Evolutionary conservation across 1,140 invertebrate genomes (phyloP), one percentile per base, ranked within the genome.

Genomic region (Cydia strobilella): DNA sequence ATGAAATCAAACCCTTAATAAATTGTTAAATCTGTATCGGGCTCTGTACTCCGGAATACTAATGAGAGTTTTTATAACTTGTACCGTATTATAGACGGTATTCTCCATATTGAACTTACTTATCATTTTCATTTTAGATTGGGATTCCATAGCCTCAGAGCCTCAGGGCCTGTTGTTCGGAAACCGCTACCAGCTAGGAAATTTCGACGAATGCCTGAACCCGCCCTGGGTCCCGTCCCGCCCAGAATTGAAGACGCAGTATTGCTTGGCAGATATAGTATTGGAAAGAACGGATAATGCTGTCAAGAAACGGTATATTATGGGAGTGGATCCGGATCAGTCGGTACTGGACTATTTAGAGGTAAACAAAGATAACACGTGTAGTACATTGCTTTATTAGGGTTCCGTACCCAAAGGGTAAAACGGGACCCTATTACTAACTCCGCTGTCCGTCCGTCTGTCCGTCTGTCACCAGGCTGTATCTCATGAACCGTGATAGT

Each of bases 121-220:
- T 65, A 9, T 79, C 77, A 78, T 81, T 74, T 27, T 88, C 80
- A 73, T 83, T 71, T 59, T 76, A 94, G 94, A 95, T 86, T 95
- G 94, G 93, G 95, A 95, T 79, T 88, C 95, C 0, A 94, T 94
- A 51, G 93, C 94, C 4, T 94, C 95, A 73, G 92, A 95, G 74
- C 93, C 95, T 5, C 90, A 93, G 35, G 95, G 95, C 7, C 80
- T 95, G 7, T 81, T 95, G 0, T 93, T 89, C 18, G 95, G 94
- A 0, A 94, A 93, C 72, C 89, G 90, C 0, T 95, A 93, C 80
- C 94, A 95, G 65, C 90, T 96, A 45, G 95, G 95, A 0, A 94
- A 95, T 84, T 95, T 94, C 78, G 95, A 96, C 76, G 94, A 96
- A 80, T 95, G 95, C 72, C 80, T 95, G 20, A 79, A 84, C 15